Evolutionary conservation across 2,797 vertebrate genomes (phyloP), one percentile per base, ranked within the genome.

Genomic region (Siniperca undulata): DNA sequence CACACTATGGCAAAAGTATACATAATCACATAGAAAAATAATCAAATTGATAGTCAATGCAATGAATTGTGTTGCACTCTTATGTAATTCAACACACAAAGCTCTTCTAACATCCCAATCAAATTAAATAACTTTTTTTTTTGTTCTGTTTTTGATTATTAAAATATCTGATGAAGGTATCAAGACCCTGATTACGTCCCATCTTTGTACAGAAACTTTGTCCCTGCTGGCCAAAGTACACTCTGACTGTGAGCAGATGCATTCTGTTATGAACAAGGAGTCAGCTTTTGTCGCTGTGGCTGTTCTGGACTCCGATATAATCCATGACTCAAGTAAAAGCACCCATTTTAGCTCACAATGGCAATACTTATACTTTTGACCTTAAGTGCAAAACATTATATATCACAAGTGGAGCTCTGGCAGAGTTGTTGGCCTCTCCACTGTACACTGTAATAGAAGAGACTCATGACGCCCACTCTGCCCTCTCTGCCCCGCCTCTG

Each of bases 361-460:
- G 56, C 62, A 22, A 38, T 2, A 61, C 72, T 86, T 77, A 42
- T 59, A 65, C 75, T 69, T 85, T 74, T 60, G 69, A 77, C 72
- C 84, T 61, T 48, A 69, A 70, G 81, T 50, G 78, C 60, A 64
- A 59, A 70, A 46, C 84, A 59, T 79, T 69, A 70, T 66, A 19
- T 44, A 48, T 60, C 52, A 44, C 19, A 1, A 87, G 82, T 74
- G 78, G 20, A 77, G 83, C 62, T 85, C 75, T 52, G 78, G 27
- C 65, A 40, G 85, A 89, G 80, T 77, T 68, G 74, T 52, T 62
- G 78, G 69, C 78, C 81, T 85, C 83, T 80, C 42, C 74, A 24
- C 56, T 36, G 70, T 19, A 30, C 77, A 1, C 68, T 55, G 78
- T 81, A 74, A 81, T 20, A 74, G 55, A 58, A 27, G 80, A 79